Evolutionary conservation across 2,113 vertebrate genomes (phyloP).

Genomic region (Halcyon senegalensis): DNA sequence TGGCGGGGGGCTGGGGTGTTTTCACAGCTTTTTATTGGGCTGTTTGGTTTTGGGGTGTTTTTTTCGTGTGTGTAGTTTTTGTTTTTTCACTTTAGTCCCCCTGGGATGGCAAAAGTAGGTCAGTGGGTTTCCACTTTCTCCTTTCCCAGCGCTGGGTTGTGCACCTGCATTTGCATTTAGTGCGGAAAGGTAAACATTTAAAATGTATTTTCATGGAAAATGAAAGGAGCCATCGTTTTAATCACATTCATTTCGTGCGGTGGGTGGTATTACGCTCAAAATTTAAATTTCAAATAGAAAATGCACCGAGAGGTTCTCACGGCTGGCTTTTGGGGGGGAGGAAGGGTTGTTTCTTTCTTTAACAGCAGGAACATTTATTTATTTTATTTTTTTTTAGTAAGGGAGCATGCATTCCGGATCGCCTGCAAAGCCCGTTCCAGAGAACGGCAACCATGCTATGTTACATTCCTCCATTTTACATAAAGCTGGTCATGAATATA

Average conservation of each 20-base stretch:
- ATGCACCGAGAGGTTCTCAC: conserved; percentile 41
- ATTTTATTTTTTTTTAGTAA: conserved; percentile 7
- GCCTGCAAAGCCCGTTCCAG: neutral
- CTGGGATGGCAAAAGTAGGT: neutral
- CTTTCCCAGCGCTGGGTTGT: neutral
- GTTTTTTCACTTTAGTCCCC: neutral
- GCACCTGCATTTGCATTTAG: conserved; percentile 5
- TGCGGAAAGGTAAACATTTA: neutral
- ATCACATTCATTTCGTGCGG: neutral
- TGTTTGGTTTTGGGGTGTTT: no score
- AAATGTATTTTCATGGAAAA: conserved; percentile 44
- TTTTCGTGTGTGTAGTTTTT: neutral
- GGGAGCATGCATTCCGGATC: neutral
- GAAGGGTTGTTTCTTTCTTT: neutral
- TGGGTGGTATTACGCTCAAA: conserved; percentile 16
- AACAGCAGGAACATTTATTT: neutral
- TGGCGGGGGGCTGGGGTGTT: neutral
- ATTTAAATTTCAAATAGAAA: conserved; percentile 63
- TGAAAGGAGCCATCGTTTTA: conserved; percentile 5
- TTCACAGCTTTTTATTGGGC: neutral
- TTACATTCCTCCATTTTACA: neutral
- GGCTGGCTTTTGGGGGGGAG: neutral
- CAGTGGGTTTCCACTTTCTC: conserved; percentile 38
- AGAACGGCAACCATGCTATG: neutral
- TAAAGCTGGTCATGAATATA: neutral